Evolutionary conservation across 2,113 vertebrate genomes (phyloP), one percentile per base, ranked within the genome.

Genomic region (Nothoprocta perdicaria): DNA sequence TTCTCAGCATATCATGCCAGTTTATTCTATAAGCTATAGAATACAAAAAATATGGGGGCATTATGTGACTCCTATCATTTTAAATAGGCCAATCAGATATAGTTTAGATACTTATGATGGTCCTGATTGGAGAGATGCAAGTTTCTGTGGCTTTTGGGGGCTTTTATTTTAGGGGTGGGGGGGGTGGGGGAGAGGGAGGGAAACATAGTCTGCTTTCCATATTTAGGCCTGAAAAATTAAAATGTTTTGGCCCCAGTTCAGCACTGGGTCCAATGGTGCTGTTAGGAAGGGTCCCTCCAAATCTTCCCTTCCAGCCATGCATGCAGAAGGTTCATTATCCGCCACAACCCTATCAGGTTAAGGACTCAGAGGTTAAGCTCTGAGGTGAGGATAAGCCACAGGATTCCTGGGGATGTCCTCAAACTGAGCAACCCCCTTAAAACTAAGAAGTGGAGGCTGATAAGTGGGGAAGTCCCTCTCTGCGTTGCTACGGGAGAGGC

Each of bases 111-210:
- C 96, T 95, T 93, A 86, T 95, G 89, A 89, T 96, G 96, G 96
- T 97, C 92, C 97, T 97, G 97, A 98, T 98, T 98, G 97, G 98
- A 97, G 97, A 97, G 95, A 95, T 96, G 79, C 86, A 91, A 97
- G 93, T 94, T 95, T 96, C 92, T 93, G 79, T 80, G 94, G 48
- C 77, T 96, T 97, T 89, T 96, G 95, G 92, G 93, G 92, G 89
- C 50, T 90, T 91, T 92, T 82, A 24, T 81, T 48, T 48, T 48
- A 22, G 48, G 48, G 21, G 21, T 7, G 21, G 48, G 48, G 45
- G 7, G 45, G 48, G 48, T 15, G 7, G 45, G 12, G 41, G 7
- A 7, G 8, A 4, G 33, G 48, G 11, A 24, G 43, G 46, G 68
- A 76, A 68, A 53, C 69, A 80, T 82, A 82, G 62, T 48, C 80